Evolutionary conservation across 2,113 vertebrate species (phyloP).

Genomic region (Syrrhaptes paradoxus): DNA sequence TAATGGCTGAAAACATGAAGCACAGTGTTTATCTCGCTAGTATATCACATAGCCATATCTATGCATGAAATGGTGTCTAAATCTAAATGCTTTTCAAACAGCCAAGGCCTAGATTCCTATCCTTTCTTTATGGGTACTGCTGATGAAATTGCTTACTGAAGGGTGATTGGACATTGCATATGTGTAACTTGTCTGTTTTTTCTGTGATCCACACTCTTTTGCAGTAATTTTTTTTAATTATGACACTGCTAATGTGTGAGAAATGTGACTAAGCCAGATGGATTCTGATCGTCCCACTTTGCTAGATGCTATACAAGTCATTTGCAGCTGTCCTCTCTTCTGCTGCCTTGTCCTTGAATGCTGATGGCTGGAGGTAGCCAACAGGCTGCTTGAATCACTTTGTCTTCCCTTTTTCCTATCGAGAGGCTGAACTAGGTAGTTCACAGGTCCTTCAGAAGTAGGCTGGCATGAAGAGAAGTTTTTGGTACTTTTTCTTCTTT

Average conservation of each 20-base stretch:
- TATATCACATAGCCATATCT: background rate
- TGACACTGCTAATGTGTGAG: background rate
- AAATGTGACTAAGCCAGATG: background rate
- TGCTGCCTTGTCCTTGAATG: background rate
- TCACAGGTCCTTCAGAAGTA: background rate
- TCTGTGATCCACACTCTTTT: background rate
- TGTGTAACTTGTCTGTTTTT: background rate
- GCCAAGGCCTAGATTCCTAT: background rate
- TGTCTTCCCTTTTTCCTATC: background rate
- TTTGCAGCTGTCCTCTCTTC: background rate
- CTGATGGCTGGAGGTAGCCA: background rate
- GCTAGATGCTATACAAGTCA: background rate
- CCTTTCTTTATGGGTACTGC: background rate
- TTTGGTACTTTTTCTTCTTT: background rate
- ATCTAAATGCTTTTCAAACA: background rate
- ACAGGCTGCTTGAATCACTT: background rate
- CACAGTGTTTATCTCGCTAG: background rate
- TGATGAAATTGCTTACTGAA: background rate
- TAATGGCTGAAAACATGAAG: background rate
- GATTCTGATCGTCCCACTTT: background rate
- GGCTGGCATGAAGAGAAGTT: background rate
- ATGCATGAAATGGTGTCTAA: background rate
- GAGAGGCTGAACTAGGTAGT: background rate
- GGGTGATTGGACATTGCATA: fast-evolving
- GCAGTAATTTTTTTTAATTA: background rate